Base-by-base conservation (phyloP, 2,797 vertebrate species). In the Anguilla megastoma region DNA sequence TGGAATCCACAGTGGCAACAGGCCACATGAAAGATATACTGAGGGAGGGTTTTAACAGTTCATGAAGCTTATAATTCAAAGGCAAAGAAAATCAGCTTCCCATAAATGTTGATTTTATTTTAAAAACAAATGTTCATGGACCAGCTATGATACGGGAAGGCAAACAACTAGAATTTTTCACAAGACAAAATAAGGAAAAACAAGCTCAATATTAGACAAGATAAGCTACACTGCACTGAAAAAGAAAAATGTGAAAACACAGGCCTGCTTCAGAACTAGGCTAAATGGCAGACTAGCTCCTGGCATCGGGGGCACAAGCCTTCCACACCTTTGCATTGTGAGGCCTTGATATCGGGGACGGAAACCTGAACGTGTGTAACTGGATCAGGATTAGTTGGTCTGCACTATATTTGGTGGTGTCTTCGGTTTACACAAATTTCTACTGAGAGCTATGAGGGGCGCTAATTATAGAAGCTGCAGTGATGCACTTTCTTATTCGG, bases 391-490 rank as follows among this genome's bases (percentile, higher is more conserved):
- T 91, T 90, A 91, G 74, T n/a, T 83, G 85, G 87, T 88, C 90
- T 90, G 90, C 54, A 91, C 92, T 94, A 93, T 93, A 93, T 93
- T 92, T 91, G 90, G 90, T 91, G 88, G 86, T 86, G 91, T 94
- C 93, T 93, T 93, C 86, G 87, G 92, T 94, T 94, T 94, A 91
- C 92, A 91, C 90, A 91, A 89, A 92, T 93, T 93, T 94, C 92
- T 93, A 86, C 91, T 45, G 63, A 89, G 86, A 86, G 89, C 87
- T 89, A 90, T 90, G 89, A 90, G 84, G 80, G 66, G 89, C 86
- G 90, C 91, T 94, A 93, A 92, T 93, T 94, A 93, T 94, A 93
- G 93, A 92, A 89, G 86, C 56, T 93, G 92, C 91, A 87, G 89
- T 88, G 86, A 89, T 89, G 91, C 88, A 89, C 87, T 92, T 94